Evolutionary conservation across 2,797 vertebrate genomes (phyloP).

Genomic region (Oryzias dopingdopingensis): DNA sequence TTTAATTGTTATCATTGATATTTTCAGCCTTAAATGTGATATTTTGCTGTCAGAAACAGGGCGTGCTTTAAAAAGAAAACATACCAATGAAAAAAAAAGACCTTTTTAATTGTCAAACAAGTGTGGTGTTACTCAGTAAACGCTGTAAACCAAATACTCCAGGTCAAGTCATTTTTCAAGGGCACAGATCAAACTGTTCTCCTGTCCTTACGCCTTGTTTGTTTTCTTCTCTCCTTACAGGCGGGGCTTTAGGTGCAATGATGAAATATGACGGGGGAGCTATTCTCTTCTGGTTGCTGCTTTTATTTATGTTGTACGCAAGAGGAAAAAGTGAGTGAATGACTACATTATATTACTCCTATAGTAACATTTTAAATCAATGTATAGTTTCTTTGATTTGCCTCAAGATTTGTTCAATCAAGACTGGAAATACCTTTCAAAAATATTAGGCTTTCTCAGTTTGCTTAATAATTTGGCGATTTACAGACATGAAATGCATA

Average conservation of each 20-base stretch:
- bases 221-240: conserved; percentile 24
- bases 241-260: conserved; percentile 37
- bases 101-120: conserved; percentile 1
- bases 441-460: too few relatives aligned
- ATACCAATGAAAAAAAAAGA: neutral
- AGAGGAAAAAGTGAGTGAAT: conserved; percentile 60
- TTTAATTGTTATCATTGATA: too few relatives aligned
- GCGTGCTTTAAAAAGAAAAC: neutral
- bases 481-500: too few relatives aligned
- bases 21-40: too few relatives aligned
- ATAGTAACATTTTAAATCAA: too few relatives aligned
- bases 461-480: too few relatives aligned
- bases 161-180: conserved; percentile 1
- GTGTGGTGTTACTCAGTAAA: conserved; percentile 16
- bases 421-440: too few relatives aligned
- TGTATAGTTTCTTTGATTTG: too few relatives aligned
- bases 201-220: conserved; percentile 17
- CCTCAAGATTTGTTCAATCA: too few relatives aligned
- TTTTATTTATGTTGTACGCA: conserved; percentile 24
- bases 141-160: neutral
- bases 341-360: neutral
- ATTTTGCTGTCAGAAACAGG: too few relatives aligned
- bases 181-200: neutral
- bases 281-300: conserved; percentile 45
- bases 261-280: conserved; percentile 49